These are phyloP conservation scores for Oscheius sp. DNA, from an alignment of 2,888 invertebrate species.

Conservation along the genomic window DNA sequence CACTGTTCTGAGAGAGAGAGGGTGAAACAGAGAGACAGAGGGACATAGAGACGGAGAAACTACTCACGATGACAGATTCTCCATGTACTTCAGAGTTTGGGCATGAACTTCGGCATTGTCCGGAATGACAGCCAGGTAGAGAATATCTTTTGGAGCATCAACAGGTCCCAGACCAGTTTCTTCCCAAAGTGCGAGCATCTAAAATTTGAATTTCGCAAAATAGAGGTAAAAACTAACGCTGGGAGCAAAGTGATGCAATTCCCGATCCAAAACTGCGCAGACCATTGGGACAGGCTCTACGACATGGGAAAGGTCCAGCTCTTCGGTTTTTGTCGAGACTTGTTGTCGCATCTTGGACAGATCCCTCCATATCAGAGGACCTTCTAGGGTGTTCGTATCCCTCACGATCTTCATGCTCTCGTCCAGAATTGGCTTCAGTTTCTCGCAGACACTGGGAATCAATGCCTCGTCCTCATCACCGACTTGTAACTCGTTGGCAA, in stretches of 20 bases:
- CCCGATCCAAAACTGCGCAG: constrained; percentile 51
- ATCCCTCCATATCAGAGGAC: constrained; percentile 97
- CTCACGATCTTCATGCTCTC: constrained; percentile 42
- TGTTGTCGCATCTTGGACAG: constrained; percentile 82
- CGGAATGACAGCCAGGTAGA: constrained; percentile 92
- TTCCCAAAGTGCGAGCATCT: constrained; percentile 79
- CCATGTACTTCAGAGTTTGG: constrained; percentile 77
- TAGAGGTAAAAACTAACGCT: constrained; percentile 21
- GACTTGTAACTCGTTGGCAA: constrained; percentile 55
- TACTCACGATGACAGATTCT: constrained; percentile 53
- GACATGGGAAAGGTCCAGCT: constrained; percentile 62
- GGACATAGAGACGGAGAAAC: neutral
- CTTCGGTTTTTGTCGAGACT: constrained; percentile 12
- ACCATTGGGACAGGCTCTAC: constrained; percentile 77
- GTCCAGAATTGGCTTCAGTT: constrained; percentile 49
- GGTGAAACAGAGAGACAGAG: neutral
- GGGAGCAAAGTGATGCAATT: constrained; percentile 46
- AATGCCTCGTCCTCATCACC: constrained; percentile 40
- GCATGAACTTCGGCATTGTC: constrained; percentile 87
- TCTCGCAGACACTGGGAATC: neutral
- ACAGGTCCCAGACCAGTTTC: constrained; percentile 95
- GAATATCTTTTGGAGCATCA: constrained; percentile 91
- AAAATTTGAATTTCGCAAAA: constrained; percentile 31
- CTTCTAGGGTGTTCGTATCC: constrained; percentile 80
- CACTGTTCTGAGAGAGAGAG: neutral